Evolutionary conservation across 2,888 invertebrate genomes (phyloP).

Genomic region (Atherix ibis): DNA sequence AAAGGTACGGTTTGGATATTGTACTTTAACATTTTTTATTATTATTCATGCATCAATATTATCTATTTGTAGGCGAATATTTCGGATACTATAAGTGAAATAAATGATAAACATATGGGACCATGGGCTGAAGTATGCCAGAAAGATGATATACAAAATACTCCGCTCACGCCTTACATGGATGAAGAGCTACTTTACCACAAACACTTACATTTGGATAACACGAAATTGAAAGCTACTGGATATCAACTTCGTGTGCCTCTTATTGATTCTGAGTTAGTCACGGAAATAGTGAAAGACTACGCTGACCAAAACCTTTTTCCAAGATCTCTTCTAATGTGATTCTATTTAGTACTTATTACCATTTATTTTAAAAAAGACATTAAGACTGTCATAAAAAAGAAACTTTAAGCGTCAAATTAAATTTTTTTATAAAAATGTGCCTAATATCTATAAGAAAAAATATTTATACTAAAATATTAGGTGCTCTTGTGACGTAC

Average conservation of each 20-base stretch:
- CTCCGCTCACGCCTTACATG: slow-evolving; percentile 78
- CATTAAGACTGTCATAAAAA: no score
- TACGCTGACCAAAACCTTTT: slow-evolving; percentile 69
- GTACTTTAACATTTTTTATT: slow-evolving; percentile 16
- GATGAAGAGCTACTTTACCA: slow-evolving; percentile 68
- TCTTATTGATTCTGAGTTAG: slow-evolving; percentile 40
- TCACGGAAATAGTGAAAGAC: slow-evolving; percentile 64
- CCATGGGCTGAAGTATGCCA: slow-evolving; percentile 84
- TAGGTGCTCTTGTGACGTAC: no score
- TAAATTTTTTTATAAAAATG: no score
- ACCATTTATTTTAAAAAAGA: no score
- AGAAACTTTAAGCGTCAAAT: no score
- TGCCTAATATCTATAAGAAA: no score
- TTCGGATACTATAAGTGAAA: slow-evolving; percentile 67
- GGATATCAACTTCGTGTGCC: slow-evolving; percentile 48
- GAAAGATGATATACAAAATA: slow-evolving; percentile 56
- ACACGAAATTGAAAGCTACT: slow-evolving; percentile 42
- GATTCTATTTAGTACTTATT: no score
- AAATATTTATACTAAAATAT: no score
- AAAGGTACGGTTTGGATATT: slow-evolving; percentile 39
- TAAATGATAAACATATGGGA: slow-evolving; percentile 83
- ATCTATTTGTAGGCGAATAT: slow-evolving; percentile 47
- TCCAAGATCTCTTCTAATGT: slow-evolving; percentile 52
- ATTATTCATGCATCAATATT: neutral
- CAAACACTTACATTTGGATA: slow-evolving; percentile 62